phyloP scores from a whole-genome alignment of 2,888 invertebrate species.

The Hyposoter didymator region DNA sequence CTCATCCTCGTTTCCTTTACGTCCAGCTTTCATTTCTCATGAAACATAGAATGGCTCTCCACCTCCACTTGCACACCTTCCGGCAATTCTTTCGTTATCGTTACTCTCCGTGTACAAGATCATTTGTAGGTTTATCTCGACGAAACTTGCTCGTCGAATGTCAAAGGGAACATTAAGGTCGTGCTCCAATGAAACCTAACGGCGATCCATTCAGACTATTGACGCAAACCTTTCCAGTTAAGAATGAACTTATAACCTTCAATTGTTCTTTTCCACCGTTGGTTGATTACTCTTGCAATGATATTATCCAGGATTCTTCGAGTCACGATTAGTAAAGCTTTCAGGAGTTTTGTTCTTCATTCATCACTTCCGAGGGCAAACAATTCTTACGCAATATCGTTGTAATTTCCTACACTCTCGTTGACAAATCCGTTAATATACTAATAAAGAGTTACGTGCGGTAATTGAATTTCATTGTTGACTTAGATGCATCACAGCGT shows the following conservation, averaged over 20 bases:
- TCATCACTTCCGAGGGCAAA: neutral
- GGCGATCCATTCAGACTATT: neutral
- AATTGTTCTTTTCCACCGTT: neutral
- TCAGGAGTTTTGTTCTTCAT: neutral
- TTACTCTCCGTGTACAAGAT: neutral
- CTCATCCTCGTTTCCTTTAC: conserved; percentile 1
- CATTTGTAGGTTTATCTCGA: neutral
- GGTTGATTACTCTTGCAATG: neutral
- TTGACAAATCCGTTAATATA: neutral
- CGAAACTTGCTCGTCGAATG: neutral
- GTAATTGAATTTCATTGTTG: neutral
- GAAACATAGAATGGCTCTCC: conserved; percentile 1
- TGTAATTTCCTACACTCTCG: neutral
- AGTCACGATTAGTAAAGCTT: neutral
- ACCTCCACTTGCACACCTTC: neutral
- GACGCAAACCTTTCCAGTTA: neutral
- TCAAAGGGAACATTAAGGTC: neutral
- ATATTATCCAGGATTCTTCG: neutral
- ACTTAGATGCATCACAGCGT: neutral
- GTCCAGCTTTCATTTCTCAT: conserved; percentile 18
- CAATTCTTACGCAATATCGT: neutral
- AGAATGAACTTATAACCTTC: neutral
- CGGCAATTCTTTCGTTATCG: neutral
- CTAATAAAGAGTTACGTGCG: neutral
- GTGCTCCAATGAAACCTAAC: neutral